A percentile compares a stretch with the other conserved stretches of the same genome.
Evolutionary conservation across 2,113 vertebrate genomes (phyloP).

Genomic region (Hippolais icterina): DNA sequence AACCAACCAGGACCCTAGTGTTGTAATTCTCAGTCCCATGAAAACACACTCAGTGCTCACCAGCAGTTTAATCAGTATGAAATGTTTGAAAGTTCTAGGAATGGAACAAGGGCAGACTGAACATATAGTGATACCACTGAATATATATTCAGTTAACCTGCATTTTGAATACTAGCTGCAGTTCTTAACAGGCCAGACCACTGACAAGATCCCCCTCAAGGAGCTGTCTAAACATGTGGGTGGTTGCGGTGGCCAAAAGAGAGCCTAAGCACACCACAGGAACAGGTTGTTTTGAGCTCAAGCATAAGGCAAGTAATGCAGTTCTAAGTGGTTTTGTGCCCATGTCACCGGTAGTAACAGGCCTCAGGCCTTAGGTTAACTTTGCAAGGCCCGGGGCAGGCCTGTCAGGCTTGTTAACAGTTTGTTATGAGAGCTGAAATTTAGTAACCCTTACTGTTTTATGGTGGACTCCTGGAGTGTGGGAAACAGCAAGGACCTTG

Average conservation of each 20-base stretch:
- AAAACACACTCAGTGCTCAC: neutral
- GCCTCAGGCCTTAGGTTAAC: neutral
- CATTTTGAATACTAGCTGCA: neutral
- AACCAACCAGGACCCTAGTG: neutral
- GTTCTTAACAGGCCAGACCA: neutral
- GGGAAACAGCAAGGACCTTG: neutral
- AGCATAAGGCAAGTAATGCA: neutral
- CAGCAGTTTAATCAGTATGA: neutral
- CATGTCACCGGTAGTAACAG: neutral
- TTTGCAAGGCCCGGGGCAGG: too few relatives aligned
- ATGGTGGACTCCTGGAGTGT: too few relatives aligned
- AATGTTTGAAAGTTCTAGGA: neutral
- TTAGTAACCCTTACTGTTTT: neutral
- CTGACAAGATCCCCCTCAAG: neutral
- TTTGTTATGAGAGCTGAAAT: neutral
- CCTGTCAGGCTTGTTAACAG: rapidly evolving
- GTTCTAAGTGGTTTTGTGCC: neutral
- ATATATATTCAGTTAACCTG: neutral
- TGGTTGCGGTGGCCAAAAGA: neutral
- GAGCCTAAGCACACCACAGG: neutral
- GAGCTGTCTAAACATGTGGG: neutral
- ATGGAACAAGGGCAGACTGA: neutral
- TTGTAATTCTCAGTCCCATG: neutral
- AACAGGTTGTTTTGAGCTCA: neutral
- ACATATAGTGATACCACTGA: neutral